Evolutionary conservation across 2,113 vertebrate species (phyloP).

Genomic region (Microtus oregoni): DNA sequence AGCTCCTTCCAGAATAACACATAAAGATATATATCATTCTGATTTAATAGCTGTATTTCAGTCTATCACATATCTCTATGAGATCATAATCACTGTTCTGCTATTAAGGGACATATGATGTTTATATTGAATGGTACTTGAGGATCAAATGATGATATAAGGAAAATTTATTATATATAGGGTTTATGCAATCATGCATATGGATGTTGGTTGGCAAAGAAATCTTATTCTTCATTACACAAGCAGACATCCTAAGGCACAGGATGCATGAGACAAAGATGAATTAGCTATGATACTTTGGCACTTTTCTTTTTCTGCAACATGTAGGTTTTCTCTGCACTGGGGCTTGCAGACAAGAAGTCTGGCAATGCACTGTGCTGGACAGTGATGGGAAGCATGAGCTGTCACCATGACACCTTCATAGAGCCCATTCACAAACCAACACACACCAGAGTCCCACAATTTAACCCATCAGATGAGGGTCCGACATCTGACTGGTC

Average conservation of each 20-base stretch:
- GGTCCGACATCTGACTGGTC: neutral
- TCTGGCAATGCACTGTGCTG: neutral
- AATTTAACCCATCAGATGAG: neutral
- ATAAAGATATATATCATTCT: neutral
- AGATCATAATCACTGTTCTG: neutral
- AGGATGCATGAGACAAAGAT: neutral
- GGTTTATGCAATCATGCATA: neutral
- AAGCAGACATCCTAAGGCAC: neutral
- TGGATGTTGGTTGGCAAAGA: neutral
- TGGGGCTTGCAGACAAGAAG: neutral
- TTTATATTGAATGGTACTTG: neutral
- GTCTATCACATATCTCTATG: neutral
- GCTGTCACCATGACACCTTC: too few relatives aligned
- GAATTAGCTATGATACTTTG: neutral
- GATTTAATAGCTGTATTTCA: neutral
- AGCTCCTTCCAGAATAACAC: neutral
- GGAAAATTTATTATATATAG: neutral
- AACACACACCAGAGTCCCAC: neutral
- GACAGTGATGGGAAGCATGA: accelerated
- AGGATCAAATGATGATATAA: neutral
- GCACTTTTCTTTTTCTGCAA: neutral
- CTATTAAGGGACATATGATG: neutral
- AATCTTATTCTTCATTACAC: neutral
- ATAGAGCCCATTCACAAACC: neutral
- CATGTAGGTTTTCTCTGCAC: neutral